A percentile compares a stretch with the other conserved stretches of the same genome.
These are phyloP conservation scores for Galleria mellonella DNA, from an alignment of 1,140 invertebrate species.

Conservation along the genomic window DNA sequence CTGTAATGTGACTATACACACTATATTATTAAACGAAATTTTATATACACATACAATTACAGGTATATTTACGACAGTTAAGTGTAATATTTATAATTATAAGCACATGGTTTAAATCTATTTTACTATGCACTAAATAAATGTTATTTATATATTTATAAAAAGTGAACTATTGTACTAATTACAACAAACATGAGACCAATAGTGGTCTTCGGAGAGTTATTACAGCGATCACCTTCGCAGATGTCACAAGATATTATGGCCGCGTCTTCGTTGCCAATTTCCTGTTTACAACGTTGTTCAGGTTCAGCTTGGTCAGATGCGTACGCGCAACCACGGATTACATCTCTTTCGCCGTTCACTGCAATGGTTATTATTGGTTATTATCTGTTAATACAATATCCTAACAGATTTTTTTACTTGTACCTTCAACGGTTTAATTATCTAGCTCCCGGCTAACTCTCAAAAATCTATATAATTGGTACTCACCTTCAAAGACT, in stretches of 20 bases:
- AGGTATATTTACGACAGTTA: no score
- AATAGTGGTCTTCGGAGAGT: conserved; percentile 14
- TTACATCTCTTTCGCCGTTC: conserved; percentile 21
- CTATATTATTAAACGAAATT: no score
- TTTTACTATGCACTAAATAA: no score
- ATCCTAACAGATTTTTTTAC: no score
- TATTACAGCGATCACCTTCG: conserved; percentile 32
- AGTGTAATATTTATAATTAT: no score
- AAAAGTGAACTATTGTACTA: neutral
- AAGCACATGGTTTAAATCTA: no score
- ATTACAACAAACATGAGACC: neutral
- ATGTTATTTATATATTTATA: no score
- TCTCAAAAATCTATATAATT: neutral
- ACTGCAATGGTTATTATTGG: conserved; percentile 40
- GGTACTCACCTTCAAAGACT: conserved; percentile 23
- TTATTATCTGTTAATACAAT: no score
- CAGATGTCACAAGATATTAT: conserved; percentile 25
- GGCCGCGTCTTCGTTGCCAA: conserved; percentile 10
- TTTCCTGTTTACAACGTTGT: conserved; percentile 17
- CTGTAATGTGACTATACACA: no score
- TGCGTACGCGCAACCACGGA: conserved; percentile 32
- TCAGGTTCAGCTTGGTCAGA: conserved; percentile 10
- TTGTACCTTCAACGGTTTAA: no score
- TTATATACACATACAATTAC: no score
- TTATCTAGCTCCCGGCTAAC: no score